A percentile compares a stretch with the other conserved stretches of the same genome.
These are phyloP conservation scores for Metopia argyrocephala DNA, from an alignment of 2,888 invertebrate species.

Conservation along the genomic window DNA sequence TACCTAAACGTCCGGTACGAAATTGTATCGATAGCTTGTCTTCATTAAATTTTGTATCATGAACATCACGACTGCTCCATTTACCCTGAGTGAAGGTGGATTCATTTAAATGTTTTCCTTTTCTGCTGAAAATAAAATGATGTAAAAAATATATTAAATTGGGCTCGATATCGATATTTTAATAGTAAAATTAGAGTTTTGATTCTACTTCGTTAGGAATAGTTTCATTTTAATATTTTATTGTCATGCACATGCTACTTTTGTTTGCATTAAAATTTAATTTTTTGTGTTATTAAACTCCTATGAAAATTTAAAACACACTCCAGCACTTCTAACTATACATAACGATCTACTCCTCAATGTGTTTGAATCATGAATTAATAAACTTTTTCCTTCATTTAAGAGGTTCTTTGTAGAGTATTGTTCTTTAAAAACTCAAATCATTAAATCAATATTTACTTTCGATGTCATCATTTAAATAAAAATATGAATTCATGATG, in stretches of 20 bases:
- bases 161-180: no score
- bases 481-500: neutral
- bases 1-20: slow-evolving; percentile 84
- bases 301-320: no score
- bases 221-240: no score
- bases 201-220: no score
- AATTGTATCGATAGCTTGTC: slow-evolving; percentile 89
- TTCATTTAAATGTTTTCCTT: slow-evolving; percentile 66
- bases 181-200: no score
- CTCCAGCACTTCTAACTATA: no score
- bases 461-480: neutral
- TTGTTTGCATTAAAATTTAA: no score
- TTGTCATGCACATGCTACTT: no score
- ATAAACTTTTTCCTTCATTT: neutral
- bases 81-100: slow-evolving; percentile 76
- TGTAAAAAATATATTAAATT: slow-evolving; percentile 4
- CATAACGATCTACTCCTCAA: no score
- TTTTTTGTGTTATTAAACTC: no score
- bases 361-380: no score
- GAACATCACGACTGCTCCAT: slow-evolving; percentile 87
- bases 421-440: no score
- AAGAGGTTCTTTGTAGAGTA: neutral
- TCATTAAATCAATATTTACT: neutral
- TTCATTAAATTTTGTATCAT: slow-evolving; percentile 90
- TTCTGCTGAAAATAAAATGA: slow-evolving; percentile 65